A percentile compares a stretch with the other conserved stretches of the same genome.
phyloP scores from a whole-genome alignment of 2,113 vertebrate genomes.

The Caranx ignobilis region DNA sequence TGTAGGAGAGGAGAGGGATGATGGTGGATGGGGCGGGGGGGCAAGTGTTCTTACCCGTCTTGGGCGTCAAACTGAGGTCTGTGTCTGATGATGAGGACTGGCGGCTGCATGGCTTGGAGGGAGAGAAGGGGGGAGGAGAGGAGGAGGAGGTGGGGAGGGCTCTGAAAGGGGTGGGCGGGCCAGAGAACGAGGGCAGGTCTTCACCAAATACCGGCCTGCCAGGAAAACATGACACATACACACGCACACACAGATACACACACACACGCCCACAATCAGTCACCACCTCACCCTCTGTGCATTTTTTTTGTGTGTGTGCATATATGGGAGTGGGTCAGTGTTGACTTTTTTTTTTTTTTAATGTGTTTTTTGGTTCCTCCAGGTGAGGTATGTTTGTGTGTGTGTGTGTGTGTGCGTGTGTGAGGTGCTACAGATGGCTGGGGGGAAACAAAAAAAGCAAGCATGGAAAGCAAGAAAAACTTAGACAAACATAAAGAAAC shows the following conservation, averaged over 20 bases:
- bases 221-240: conserved; percentile 93
- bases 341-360: conserved; percentile 10
- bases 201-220: conserved; percentile 99
- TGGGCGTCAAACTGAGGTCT: conserved; percentile 99
- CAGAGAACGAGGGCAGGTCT: conserved; percentile 97
- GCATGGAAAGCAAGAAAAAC: conserved; percentile 70
- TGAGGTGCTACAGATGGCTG: conserved; percentile 78
- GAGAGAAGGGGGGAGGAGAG: conserved; percentile 99
- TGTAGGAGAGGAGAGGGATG: conserved; percentile 36
- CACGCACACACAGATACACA: conserved; percentile 80
- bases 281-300: conserved; percentile 56
- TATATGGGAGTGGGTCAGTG: conserved; percentile 23
- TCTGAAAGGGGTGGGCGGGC: conserved; percentile 99
- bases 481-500: conserved; percentile 59
- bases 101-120: conserved; percentile 99
- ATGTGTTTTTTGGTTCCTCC: conserved; percentile 42
- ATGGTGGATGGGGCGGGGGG: conserved; percentile 38
- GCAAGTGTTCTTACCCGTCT: conserved; percentile 94
- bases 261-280: conserved; percentile 56
- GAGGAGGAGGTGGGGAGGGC: conserved; percentile 99
- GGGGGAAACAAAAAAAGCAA: conserved; percentile 70
- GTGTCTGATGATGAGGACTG: conserved; percentile 99
- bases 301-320: conserved; percentile 21
- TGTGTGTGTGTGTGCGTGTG: conserved; percentile 44
- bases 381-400: conserved; percentile 44